phyloP scores from a whole-genome alignment of 2,888 invertebrate species.

The Sepiola atlantica region DNA sequence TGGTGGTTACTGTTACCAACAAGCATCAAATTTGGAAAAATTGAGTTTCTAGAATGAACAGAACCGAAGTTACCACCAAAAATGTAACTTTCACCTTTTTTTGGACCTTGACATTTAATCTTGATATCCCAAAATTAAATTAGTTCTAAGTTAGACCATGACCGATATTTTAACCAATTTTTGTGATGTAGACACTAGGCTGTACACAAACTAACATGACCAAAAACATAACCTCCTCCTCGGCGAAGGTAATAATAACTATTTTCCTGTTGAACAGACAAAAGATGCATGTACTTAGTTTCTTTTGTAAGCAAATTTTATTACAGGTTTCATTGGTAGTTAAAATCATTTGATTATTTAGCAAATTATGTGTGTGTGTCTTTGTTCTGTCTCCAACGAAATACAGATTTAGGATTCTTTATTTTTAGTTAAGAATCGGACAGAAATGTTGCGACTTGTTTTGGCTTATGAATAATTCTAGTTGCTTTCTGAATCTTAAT shows the following conservation, averaged over 20 bases:
- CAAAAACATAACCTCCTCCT: too few species aligned
- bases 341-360: background rate
- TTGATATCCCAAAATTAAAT: too few species aligned
- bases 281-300: background rate
- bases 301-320: background rate
- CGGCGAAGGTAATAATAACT: background rate
- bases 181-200: too few species aligned
- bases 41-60: too few species aligned
- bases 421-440: background rate
- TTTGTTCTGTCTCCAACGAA: background rate
- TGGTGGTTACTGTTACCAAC: too few species aligned
- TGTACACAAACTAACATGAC: too few species aligned
- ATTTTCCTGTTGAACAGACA: background rate
- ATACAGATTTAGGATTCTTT: background rate
- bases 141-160: too few species aligned
- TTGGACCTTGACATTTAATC: too few species aligned
- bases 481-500: background rate
- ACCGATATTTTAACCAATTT: too few species aligned
- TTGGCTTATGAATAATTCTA: background rate
- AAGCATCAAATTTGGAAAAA: too few species aligned
- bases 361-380: background rate
- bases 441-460: background rate
- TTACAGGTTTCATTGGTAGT: background rate
- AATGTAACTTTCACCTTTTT: too few species aligned
- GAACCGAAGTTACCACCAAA: too few species aligned